Base-by-base conservation (phyloP, 2,888 invertebrate species). In the Tineola bisselliella region DNA sequence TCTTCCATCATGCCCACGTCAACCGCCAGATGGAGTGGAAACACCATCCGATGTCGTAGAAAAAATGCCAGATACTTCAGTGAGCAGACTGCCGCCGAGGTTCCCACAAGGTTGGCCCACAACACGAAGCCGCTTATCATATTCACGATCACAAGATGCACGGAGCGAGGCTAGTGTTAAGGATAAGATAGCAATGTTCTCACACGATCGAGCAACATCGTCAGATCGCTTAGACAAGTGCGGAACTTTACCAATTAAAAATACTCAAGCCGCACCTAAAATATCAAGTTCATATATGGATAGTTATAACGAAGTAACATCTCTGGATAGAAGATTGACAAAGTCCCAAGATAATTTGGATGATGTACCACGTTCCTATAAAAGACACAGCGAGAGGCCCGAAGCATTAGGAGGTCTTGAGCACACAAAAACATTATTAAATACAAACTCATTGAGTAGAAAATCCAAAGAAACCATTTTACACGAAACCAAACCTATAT, bases 151-250 rank as follows among this genome's bases (percentile, higher is more conserved):
- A 62, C 92, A 93, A 77, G 93, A 94, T 79, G 93, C 93, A 67
- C 91, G 92, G 71, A 93, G 93, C 65, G 93, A 93, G 77, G 91
- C 91, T 66, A 94, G 94, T 70, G 94, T 95, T 61, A 91, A 92
- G 70, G 94, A 94, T 73, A 94, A 94, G 83, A 95, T 95, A 69
- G 94, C 94, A 62, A 93, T 94, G 92, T 95, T 95, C 79, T 94
- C 94, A 54, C 89, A 84, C 66, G 84, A 87, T 63, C 77, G 77
- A 63, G 68, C 80, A 1, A 69, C 76, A 44, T 82, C 86, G 63
- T 69, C 84, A 13, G 81, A 84, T 63, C 74, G 77, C 31, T 67
- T 87, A 61, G 83, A 84, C 64, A 84, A 87, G 71, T 82, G 79
- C 70, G 77, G 83, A 52, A 84, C 84, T 30, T 69, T 86, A 62